Percentiles rank a stretch among this genome's conserved stretches.
These are phyloP conservation scores for Phylloscopus collybita DNA, from an alignment of 2,797 vertebrate genomes.

Conservation along the genomic window DNA sequence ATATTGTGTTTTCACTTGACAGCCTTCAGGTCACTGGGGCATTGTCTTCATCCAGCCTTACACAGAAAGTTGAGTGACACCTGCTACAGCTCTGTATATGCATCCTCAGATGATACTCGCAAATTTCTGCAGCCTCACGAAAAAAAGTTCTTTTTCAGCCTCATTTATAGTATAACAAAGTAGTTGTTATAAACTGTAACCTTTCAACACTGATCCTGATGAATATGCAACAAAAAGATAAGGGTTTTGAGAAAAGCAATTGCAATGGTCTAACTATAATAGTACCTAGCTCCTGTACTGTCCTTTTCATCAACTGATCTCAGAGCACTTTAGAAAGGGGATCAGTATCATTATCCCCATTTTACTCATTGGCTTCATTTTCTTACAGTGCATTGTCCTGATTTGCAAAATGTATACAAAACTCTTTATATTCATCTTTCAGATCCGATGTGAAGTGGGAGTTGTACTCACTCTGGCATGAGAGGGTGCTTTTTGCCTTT, in stretches of 20 bases:
- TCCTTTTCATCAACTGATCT: conserved; percentile 66
- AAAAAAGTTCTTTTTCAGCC: conserved; percentile 30
- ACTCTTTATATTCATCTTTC: conserved; percentile 63
- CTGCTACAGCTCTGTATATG: neutral
- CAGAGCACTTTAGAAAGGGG: conserved; percentile 67
- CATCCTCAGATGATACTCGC: neutral
- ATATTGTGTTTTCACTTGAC: neutral
- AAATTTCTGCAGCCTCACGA: conserved; percentile 2
- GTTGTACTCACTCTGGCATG: conserved; percentile 33
- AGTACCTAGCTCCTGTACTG: conserved; percentile 58
- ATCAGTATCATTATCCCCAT: conserved; percentile 74
- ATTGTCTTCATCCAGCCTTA: neutral
- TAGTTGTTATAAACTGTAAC: conserved; percentile 52
- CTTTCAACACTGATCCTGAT: conserved; percentile 57
- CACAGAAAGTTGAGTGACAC: neutral
- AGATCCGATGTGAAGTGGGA: conserved; percentile 62
- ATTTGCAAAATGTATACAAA: conserved; percentile 63
- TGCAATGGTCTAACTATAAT: conserved; percentile 49
- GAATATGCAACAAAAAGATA: conserved; percentile 70
- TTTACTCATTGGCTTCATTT: conserved; percentile 72
- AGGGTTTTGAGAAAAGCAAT: conserved; percentile 38
- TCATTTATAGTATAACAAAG: conserved; percentile 39
- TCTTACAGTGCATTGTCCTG: conserved; percentile 61
- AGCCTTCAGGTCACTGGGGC: neutral
- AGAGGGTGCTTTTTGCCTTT: conserved; percentile 65